phyloP scores from a whole-genome alignment of 2,797 vertebrate genomes.

The Prionace glauca region DNA sequence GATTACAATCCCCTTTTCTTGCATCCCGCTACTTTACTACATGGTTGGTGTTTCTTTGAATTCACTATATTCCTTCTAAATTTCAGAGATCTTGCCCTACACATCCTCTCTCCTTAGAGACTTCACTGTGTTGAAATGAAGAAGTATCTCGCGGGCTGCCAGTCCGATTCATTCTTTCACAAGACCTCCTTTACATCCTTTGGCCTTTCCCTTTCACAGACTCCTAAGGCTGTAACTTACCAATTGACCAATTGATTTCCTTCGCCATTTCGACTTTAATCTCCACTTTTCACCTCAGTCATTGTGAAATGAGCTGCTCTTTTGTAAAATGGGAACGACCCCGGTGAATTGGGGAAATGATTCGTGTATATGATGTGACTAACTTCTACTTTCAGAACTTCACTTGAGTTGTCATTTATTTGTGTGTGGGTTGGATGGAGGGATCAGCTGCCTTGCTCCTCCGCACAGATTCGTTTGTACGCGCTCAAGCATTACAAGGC shows the following conservation, averaged over 20 bases:
- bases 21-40: not conserved
- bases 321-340: not conserved
- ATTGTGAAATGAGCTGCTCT: not conserved
- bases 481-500: not conserved
- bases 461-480: not conserved
- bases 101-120: not conserved
- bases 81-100: not conserved
- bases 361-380: not conserved
- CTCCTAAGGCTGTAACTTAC: not conserved
- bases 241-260: not conserved
- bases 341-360: not conserved
- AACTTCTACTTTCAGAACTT: not conserved
- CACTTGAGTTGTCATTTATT: not conserved
- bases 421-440: not conserved
- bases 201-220: not conserved
- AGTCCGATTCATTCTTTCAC: not conserved
- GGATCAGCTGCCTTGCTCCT: not conserved
- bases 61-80: not conserved
- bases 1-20: not conserved
- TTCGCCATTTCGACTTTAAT: not conserved
- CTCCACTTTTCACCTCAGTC: not conserved
- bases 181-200: not conserved
- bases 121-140: not conserved
- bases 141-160: not conserved
- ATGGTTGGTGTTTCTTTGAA: not conserved